Percentiles rank a stretch among this genome's conserved stretches.
These are phyloP conservation scores for Poeciliopsis occidentalis DNA, from an alignment of 2,113 vertebrate species.

Conservation along the genomic window DNA sequence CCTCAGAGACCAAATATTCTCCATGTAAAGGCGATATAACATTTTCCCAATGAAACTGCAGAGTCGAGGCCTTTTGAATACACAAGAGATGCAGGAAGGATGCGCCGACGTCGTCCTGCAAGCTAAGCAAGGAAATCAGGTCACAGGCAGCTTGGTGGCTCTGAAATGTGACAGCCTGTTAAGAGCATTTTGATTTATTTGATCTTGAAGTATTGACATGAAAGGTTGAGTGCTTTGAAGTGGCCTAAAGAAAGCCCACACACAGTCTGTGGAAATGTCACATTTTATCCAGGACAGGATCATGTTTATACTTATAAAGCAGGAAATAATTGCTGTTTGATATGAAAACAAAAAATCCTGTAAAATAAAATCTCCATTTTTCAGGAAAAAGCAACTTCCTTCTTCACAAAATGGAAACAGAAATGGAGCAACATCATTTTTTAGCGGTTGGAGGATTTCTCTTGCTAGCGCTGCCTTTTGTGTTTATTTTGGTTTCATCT, in stretches of 20 bases:
- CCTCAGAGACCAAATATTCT: no score
- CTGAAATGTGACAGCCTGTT: constrained; percentile 12
- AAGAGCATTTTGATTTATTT: constrained; percentile 5
- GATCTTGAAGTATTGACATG: constrained; percentile 12
- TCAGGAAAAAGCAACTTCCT: no score
- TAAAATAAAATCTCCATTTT: no score
- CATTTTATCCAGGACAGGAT: not conserved
- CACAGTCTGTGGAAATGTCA: not conserved
- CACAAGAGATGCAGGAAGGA: not conserved
- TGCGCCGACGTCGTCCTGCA: not conserved
- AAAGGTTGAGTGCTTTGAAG: constrained; percentile 4
- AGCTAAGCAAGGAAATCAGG: not conserved
- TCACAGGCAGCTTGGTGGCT: not conserved
- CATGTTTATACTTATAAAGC: constrained; percentile 6
- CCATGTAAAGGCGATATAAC: no score
- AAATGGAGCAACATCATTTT: no score
- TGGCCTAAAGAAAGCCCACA: not conserved
- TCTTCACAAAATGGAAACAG: no score
- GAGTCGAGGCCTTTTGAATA: not conserved
- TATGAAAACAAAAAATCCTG: not conserved
- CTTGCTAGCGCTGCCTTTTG: no score
- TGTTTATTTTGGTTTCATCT: no score
- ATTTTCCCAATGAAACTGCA: not conserved
- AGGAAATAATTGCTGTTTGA: constrained; percentile 3
- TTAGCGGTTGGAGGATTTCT: no score